These are phyloP conservation scores for Carcharodon carcharias DNA, from an alignment of 2,797 vertebrate species.

Conservation along the genomic window DNA sequence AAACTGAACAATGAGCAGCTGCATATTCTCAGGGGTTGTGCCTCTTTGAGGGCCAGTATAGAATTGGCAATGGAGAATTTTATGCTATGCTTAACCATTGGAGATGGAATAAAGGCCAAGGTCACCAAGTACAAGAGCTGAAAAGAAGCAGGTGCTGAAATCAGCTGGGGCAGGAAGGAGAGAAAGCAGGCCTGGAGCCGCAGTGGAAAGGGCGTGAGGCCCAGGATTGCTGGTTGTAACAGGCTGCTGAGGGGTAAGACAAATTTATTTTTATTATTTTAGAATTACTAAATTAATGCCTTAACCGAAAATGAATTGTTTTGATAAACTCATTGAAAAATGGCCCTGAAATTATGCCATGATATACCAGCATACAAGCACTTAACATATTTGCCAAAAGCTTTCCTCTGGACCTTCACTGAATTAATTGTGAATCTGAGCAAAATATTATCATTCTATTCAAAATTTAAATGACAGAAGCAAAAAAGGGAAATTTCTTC, in stretches of 20 bases:
- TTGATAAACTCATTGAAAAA: not conserved
- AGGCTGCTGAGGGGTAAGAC: not conserved
- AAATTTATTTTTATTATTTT: not conserved
- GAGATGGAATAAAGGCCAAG: not conserved
- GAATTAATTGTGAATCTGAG: not conserved
- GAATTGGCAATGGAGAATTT: not conserved
- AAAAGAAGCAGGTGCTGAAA: not conserved
- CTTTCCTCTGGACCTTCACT: not conserved
- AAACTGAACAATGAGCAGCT: not conserved
- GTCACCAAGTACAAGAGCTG: not conserved
- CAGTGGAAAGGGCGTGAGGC: not conserved
- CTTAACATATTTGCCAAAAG: not conserved
- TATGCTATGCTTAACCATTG: not conserved
- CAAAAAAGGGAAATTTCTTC: not conserved
- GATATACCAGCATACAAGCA: not conserved
- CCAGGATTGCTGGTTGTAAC: not conserved
- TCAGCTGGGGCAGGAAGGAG: not conserved
- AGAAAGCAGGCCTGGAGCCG: not conserved
- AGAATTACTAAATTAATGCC: not conserved
- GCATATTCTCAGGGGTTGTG: not conserved
- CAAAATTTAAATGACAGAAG: not conserved
- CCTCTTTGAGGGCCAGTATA: not conserved
- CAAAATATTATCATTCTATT: not conserved
- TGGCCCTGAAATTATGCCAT: not conserved
- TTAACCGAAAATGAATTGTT: not conserved